Base-by-base conservation (phyloP, 2,888 invertebrate species). In the Agrochola circellaris region DNA sequence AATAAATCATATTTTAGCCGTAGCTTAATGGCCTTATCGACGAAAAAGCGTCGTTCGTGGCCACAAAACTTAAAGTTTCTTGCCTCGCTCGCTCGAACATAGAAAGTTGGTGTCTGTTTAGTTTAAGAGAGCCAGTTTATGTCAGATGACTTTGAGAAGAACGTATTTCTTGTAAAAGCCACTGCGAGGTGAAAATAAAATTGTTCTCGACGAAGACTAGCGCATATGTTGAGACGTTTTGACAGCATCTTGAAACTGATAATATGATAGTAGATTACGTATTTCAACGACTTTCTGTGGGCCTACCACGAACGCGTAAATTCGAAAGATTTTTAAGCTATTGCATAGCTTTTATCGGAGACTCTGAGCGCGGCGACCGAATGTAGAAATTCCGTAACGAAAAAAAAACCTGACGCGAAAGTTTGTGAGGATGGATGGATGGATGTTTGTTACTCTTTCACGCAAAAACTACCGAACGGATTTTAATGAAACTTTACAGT, bases 81-180 rank as follows among this genome's bases (percentile, higher is more conserved):
- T 90, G 84, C 89, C 90, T 90, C 87, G 74, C 78, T 48, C 65
- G 82, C 82, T 86, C 85, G 86, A 89, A 89, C 90, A 89, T 90
- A 88, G 84, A 92, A 94, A 91, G 94, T 94, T 89, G 90, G 90
- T 91, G 92, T 93, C 94, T 94, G 94, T 93, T 94, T 94, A 93
- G 94, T 94, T 94, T 93, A 93, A 93, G 90, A 91, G 91, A 91
- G 91, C 91, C 91, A 93, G 93, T 94, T 94, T 92, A 90, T 88
- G 93, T 93, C 93, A 91, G 89, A 91, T 92, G 92, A 93, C 94
- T 94, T 94, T 92, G 91, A 92, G 91, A 93, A 93, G 91, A 91
- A 91, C 92, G 88, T 93, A 93, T 92, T 92, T 93, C 91, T 89
- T 89, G 76, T 68, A 81, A 81, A 74, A 87, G 82, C 77, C 80